These are phyloP conservation scores for Idris sp. DNA, from an alignment of 1,140 invertebrate species.

Conservation along the genomic window DNA sequence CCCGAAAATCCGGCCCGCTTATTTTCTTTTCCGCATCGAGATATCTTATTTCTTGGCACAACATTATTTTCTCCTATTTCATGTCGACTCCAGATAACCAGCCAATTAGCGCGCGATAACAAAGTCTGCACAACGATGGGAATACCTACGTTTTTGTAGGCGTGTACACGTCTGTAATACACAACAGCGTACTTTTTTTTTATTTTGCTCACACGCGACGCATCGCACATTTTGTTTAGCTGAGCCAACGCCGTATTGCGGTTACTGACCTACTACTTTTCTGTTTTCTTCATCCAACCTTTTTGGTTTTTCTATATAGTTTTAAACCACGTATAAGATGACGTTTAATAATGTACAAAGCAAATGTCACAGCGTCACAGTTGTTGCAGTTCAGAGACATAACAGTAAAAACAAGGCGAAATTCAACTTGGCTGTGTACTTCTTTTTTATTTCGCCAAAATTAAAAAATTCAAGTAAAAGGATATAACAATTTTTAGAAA, in stretches of 20 bases:
- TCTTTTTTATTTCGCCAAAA: too few species aligned
- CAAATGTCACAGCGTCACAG: slow-evolving; percentile 29
- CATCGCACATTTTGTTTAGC: slow-evolving; percentile 36
- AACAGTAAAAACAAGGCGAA: slow-evolving; percentile 14
- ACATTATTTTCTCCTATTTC: slow-evolving; percentile 29
- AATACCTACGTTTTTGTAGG: slow-evolving; percentile 32
- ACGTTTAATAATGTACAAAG: slow-evolving; percentile 51
- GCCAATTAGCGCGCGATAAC: slow-evolving; percentile 51
- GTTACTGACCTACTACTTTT: slow-evolving; percentile 41
- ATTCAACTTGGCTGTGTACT: too few species aligned
- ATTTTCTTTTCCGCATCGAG: slow-evolving; percentile 4
- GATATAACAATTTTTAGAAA: too few species aligned
- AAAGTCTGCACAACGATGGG: slow-evolving; percentile 34
- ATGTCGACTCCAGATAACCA: slow-evolving; percentile 27
- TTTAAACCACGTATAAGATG: slow-evolving; percentile 40
- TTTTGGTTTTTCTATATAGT: slow-evolving; percentile 14
- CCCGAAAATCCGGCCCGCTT: slow-evolving; percentile 1
- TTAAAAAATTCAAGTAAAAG: too few species aligned
- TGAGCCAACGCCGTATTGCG: slow-evolving; percentile 28
- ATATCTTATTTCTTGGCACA: slow-evolving; percentile 30
- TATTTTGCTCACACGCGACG: slow-evolving; percentile 25
- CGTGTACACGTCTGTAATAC: slow-evolving; percentile 29
- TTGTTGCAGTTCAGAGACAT: slow-evolving; percentile 31
- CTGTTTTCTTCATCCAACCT: slow-evolving; percentile 15
- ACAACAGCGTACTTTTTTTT: slow-evolving; percentile 42